These are phyloP conservation scores for Oxyruncus cristatus DNA, from an alignment of 2,113 vertebrate genomes.

Conservation along the genomic window DNA sequence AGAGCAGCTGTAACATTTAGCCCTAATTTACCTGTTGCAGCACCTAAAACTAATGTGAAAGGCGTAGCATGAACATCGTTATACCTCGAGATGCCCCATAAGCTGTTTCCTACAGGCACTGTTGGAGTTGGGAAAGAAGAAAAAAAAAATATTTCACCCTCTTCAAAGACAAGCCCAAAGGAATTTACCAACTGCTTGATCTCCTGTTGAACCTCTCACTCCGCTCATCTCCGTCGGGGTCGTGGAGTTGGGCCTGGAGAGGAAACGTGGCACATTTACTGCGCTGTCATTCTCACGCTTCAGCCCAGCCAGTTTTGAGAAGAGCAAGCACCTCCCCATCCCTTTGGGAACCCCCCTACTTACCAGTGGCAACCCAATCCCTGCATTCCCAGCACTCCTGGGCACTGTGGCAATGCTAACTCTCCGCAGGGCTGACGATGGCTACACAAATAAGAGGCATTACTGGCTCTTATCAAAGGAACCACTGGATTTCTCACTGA, in stretches of 20 bases:
- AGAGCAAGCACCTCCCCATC: background rate
- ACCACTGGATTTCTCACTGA: background rate
- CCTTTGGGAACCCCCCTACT: background rate
- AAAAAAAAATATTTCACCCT: background rate
- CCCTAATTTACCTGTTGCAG: background rate
- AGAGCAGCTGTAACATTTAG: background rate
- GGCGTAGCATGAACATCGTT: background rate
- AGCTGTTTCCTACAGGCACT: background rate
- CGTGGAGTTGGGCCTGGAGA: background rate
- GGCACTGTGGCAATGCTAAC: constrained; percentile 87
- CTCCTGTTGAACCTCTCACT: constrained; percentile 68
- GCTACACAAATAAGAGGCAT: constrained; percentile 65
- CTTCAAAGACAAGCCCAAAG: background rate
- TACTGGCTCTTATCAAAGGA: constrained; percentile 15
- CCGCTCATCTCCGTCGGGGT: constrained; percentile 51
- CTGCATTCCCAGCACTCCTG: constrained; percentile 73
- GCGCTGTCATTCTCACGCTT: background rate
- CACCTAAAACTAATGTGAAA: rapidly evolving
- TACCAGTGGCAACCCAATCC: constrained; percentile 58
- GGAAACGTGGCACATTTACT: background rate
- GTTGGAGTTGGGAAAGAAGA: background rate
- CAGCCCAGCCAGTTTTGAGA: background rate
- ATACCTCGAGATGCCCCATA: background rate
- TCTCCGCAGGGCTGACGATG: constrained; percentile 76
- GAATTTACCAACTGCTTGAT: constrained; percentile 77